Base-by-base conservation (phyloP, 53 echinoderm and acorn worm genomes). In the Luidia sarsii region DNA sequence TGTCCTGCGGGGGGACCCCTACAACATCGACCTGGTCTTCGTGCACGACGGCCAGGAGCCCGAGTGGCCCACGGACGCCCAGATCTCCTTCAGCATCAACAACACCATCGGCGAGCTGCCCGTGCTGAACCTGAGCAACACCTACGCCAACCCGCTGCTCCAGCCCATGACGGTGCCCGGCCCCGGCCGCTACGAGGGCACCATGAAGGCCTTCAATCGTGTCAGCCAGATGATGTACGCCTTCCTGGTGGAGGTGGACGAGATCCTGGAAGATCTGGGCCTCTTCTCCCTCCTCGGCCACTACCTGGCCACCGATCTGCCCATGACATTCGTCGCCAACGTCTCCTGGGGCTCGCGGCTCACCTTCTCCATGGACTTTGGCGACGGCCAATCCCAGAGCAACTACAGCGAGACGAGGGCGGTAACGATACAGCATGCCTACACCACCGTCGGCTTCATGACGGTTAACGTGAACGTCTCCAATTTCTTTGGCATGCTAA, bases 321-420 rank as follows among this genome's bases (percentile, higher is more conserved):
- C 8, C 19, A 24, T 67, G 1, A n/a, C 14, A 2, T 65, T 88
- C 30, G 28, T 41, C 19, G 48, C 67, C 8, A 41, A 15, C 1
- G 60, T 83, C 34, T 33, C 45, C 1, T 88, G 88, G 75, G 90
- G 90, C 16, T 90, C 90, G 27, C 19, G 82, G 27, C 64, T 90
- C 20, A 56, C 39, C 13, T 85, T 68, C 24, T 8, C 20, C 1
- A 57, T 85, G 0, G 11, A 23, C 2, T 90, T 52, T 36, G 90
- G 85, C 13, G 90, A 90, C 28, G 85, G 82, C 18, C 18, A 27
- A 13, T 48, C 73, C 5, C 13, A 24, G 0, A 13, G 0, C 11
- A 33, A 61, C 11, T 11, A 21, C 39, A 55, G 43, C 32, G 43
- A 50, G 8, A 52, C 30, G 46, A 21, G 74, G 10, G 57, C 57